Evolutionary conservation across 2,888 invertebrate species (phyloP), one percentile per base, ranked within the genome.

Genomic region (Sarcophaga variegata): DNA sequence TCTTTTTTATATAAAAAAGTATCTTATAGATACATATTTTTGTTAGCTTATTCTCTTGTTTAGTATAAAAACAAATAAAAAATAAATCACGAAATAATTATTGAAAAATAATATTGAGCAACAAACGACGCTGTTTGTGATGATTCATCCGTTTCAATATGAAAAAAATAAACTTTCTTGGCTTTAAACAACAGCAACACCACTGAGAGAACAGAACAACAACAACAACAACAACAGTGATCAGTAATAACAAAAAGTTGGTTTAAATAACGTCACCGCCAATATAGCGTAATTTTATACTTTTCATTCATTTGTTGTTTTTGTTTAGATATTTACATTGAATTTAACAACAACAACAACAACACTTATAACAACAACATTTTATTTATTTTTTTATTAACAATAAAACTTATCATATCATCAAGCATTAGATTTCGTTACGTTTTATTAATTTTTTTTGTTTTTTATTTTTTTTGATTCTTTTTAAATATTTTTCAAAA

Each of bases 181-280:
- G 76, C 76, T 81, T 80, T 14, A 76, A 85, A 54, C 63, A 66
- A 64, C 63, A 75, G 69, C 54, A 74, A 12, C 66, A 45, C 37
- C 54, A 17, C 17, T 37, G 37, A 37, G 63, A 37, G 62, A 59
- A 22, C 47, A 25, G 2, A 59, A 3, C n/a, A 71, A 27, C 22
- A 75, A 45, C 59, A 60, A 45, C 59, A 60, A 72, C 64, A 66
- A 47, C 17, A 67, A 37, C 45, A 5, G 27, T 66, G 80, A 81
- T 85, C 76, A 49, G 27, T 22, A 4, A 49, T 22, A 62, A 62
- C 6, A 67, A 66, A 69, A 70, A 84, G 37, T 60, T 84, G 76
- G 84, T 67, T 81, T 80, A 71, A 76, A 81, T 84, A 80, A 71
- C 84, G 84, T 84, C 84, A 84, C 76, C 80, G 72, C 10, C 20